phyloP scores from a whole-genome alignment of 2,888 invertebrate species.

The Drosophila subquinaria region DNA sequence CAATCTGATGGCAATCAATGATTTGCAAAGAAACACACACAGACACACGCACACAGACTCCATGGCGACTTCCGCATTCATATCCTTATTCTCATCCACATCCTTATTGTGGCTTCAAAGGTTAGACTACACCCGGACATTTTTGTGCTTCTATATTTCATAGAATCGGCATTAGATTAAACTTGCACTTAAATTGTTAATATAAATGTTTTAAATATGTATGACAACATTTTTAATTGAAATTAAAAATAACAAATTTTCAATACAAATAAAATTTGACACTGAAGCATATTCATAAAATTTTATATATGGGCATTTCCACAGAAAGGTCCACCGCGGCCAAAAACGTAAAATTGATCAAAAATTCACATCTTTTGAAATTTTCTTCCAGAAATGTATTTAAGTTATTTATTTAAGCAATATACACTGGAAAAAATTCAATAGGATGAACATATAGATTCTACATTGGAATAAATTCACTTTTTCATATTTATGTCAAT shows the following conservation, averaged over 20 bases:
- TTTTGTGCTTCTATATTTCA: not conserved
- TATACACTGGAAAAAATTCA: too few relatives aligned
- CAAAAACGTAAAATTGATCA: too few relatives aligned
- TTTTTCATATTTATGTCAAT: too few relatives aligned
- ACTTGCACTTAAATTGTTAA: not conserved
- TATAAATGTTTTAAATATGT: not conserved
- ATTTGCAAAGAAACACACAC: constrained; percentile 23
- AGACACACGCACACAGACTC: constrained; percentile 27
- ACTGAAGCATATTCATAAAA: too few relatives aligned
- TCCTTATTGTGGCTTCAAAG: not conserved
- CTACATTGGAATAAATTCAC: too few relatives aligned
- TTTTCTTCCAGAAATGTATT: too few relatives aligned
- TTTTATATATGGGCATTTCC: too few relatives aligned
- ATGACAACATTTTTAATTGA: not conserved
- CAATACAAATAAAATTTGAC: too few relatives aligned
- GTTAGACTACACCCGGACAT: not conserved
- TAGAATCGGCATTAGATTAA: not conserved
- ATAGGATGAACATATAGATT: too few relatives aligned
- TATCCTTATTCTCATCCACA: constrained; percentile 1
- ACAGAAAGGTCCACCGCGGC: too few relatives aligned
- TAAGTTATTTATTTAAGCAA: too few relatives aligned
- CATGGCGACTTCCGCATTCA: constrained; percentile 29
- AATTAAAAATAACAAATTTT: not conserved
- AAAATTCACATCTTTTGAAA: too few relatives aligned
- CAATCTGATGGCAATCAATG: constrained; percentile 49